These are phyloP conservation scores for Melanotus villosus DNA, from an alignment of 2,888 invertebrate genomes.

Conservation along the genomic window DNA sequence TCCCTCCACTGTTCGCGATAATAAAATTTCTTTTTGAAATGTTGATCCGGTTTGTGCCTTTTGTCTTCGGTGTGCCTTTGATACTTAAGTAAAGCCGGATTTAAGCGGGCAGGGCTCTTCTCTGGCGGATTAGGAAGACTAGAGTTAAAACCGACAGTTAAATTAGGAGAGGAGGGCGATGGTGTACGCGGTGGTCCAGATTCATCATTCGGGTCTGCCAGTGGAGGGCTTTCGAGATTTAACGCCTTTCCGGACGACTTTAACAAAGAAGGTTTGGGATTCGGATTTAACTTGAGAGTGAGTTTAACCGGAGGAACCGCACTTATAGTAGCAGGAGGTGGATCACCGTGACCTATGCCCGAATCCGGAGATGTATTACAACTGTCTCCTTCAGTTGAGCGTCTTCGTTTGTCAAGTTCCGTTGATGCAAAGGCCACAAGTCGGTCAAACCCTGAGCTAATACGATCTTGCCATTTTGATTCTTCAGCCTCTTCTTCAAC, in stretches of 20 bases:
- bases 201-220: conserved; percentile 67
- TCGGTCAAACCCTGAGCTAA: conserved; percentile 94
- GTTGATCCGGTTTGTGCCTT: conserved; percentile 71
- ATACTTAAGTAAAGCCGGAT: conserved; percentile 73
- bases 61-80: conserved; percentile 71
- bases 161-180: conserved; percentile 70
- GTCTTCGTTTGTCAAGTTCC: conserved; percentile 88
- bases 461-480: conserved; percentile 93
- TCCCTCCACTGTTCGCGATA: conserved; percentile 79
- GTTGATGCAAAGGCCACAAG: conserved; percentile 94
- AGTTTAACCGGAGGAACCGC: conserved; percentile 62
- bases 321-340: conserved; percentile 69
- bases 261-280: conserved; percentile 63
- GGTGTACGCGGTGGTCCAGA: conserved; percentile 73
- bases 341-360: conserved; percentile 82
- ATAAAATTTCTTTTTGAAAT: conserved; percentile 87
- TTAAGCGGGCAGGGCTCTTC: conserved; percentile 66
- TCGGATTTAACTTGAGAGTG: conserved; percentile 63
- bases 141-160: conserved; percentile 62
- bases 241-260: conserved; percentile 68
- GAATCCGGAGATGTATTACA: conserved; percentile 91
- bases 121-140: conserved; percentile 57
- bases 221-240: conserved; percentile 69
- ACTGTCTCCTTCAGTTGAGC: conserved; percentile 84
- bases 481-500: conserved; percentile 81